Conservation (phyloP, 2,797 vertebrate species). For the Sebastes miniatus region DNA sequence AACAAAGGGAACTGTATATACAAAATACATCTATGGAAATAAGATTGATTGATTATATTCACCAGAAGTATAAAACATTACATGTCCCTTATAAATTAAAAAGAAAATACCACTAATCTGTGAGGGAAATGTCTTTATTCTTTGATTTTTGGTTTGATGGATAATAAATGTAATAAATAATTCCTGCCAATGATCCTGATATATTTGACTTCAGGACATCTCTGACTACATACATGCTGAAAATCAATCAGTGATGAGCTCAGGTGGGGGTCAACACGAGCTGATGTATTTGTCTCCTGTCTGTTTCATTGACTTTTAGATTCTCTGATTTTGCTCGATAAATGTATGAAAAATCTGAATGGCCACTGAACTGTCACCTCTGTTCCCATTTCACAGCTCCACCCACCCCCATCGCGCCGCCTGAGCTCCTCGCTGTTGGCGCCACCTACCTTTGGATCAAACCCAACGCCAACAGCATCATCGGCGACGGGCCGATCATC, state of each 20-base stretch:
- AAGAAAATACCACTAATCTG: too few relatives aligned
- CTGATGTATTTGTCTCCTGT: not conserved
- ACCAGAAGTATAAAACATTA: too few relatives aligned
- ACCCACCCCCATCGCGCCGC: slow-evolving; percentile 94
- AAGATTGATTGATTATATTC: too few relatives aligned
- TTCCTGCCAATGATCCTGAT: too few relatives aligned
- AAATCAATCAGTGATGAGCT: not conserved
- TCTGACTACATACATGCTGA: too few relatives aligned
- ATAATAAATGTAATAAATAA: too few relatives aligned
- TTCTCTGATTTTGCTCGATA: not conserved
- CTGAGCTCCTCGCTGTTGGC: slow-evolving; percentile 92
- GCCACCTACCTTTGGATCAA: slow-evolving; percentile 99
- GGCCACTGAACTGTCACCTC: not conserved
- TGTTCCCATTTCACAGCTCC: slow-evolving; percentile 81
- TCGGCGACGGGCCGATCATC: slow-evolving; percentile 96
- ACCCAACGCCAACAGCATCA: slow-evolving; percentile 97
- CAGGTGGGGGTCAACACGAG: not conserved
- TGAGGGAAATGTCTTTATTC: too few relatives aligned
- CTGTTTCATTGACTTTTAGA: not conserved
- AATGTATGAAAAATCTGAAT: not conserved
- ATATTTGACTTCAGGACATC: too few relatives aligned
- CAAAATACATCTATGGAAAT: too few relatives aligned
- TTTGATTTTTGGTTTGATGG: too few relatives aligned
- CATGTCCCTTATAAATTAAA: too few relatives aligned
- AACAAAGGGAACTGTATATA: too few relatives aligned